phyloP scores from a whole-genome alignment of 2,888 invertebrate genomes.

The Lasius fuliginosus region DNA sequence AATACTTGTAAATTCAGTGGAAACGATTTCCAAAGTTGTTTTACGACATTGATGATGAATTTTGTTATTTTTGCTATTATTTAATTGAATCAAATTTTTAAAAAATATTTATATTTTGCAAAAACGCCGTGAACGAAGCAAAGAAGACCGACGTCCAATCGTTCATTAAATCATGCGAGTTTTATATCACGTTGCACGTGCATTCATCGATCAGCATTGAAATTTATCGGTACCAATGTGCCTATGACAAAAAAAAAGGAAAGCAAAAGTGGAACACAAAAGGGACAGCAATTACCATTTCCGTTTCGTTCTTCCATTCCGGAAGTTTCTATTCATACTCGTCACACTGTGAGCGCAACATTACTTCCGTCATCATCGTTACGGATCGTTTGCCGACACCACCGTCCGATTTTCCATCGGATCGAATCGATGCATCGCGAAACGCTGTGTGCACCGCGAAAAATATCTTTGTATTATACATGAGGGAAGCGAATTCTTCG shows the following conservation, averaged over 20 bases:
- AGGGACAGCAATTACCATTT: constrained; percentile 76
- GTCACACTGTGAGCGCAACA: constrained; percentile 74
- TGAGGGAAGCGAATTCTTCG: neutral
- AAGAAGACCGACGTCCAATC: neutral
- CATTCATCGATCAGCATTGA: constrained; percentile 25
- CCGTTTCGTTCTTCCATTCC: constrained; percentile 72
- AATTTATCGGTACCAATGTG: constrained; percentile 60
- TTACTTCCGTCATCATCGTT: constrained; percentile 74
- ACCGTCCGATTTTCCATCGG: constrained; percentile 2
- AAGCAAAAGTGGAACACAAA: constrained; percentile 63
- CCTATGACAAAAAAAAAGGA: constrained; percentile 1
- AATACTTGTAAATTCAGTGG: neutral
- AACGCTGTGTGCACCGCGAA: neutral
- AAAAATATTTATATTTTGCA: neutral
- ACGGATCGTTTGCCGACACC: constrained; percentile 60
- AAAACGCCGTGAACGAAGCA: neutral
- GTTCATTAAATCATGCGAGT: constrained; percentile 7
- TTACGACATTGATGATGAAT: neutral
- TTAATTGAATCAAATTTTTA: no score
- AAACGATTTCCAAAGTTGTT: neutral
- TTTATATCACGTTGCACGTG: constrained; percentile 1
- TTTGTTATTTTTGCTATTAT: neutral
- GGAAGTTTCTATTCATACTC: constrained; percentile 79
- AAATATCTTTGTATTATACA: neutral
- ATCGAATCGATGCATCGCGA: neutral